Evolutionary conservation across 2,113 vertebrate species (phyloP).

Genomic region (Chloropsis cyanopogon): DNA sequence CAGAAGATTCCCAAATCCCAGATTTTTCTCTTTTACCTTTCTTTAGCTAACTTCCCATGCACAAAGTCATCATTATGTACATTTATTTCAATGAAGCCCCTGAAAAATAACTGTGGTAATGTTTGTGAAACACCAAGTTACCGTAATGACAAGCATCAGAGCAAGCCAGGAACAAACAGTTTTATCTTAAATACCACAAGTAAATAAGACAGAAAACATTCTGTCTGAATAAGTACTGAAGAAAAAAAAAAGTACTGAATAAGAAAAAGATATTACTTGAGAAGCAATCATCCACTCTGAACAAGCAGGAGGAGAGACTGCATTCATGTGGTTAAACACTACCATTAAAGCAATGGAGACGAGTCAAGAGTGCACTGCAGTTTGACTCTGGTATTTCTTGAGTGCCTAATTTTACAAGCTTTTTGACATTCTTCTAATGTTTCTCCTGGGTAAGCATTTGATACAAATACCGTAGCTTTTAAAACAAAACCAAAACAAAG

Average conservation of each 20-base stretch:
- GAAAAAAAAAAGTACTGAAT: neutral
- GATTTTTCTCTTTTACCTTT: neutral
- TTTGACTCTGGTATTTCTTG: neutral
- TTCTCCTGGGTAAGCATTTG: neutral
- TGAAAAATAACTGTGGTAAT: neutral
- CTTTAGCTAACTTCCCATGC: neutral
- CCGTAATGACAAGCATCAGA: neutral
- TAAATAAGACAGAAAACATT: neutral
- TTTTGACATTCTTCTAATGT: constrained; percentile 16
- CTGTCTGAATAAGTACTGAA: no score
- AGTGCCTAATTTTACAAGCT: constrained; percentile 8
- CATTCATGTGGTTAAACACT: neutral
- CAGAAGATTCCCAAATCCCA: neutral
- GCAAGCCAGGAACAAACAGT: neutral
- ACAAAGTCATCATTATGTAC: neutral
- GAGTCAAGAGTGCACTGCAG: neutral
- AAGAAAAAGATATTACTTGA: neutral
- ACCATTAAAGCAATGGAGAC: neutral
- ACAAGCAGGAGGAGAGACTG: neutral
- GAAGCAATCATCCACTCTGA: neutral
- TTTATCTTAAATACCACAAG: neutral
- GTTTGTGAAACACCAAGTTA: neutral
- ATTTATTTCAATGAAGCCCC: neutral
- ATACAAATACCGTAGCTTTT: neutral
- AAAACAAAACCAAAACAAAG: neutral